These are phyloP conservation scores for Salarias fasciatus DNA, from an alignment of 2,797 vertebrate species.

Conservation along the genomic window DNA sequence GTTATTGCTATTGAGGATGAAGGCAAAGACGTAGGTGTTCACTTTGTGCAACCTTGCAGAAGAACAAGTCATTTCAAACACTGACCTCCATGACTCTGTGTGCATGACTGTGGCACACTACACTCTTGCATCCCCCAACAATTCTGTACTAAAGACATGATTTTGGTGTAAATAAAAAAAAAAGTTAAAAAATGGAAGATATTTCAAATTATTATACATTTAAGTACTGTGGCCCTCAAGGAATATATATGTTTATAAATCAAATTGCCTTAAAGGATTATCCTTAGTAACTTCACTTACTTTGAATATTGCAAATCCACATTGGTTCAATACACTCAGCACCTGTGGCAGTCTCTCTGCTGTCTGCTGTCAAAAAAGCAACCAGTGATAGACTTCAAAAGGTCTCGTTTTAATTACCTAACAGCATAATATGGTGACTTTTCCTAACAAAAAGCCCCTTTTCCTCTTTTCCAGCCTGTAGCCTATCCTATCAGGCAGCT, in stretches of 20 bases:
- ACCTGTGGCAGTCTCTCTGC: too few species aligned
- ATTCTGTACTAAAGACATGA: neutral
- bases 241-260: too few species aligned
- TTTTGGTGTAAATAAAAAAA: too few species aligned
- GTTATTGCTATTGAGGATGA: neutral
- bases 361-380: too few species aligned
- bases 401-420: conserved; percentile 20
- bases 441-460: conserved; percentile 33
- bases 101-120: neutral
- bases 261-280: too few species aligned
- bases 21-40: neutral
- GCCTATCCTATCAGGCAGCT: conserved; percentile 29
- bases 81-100: neutral
- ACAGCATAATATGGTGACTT: conserved; percentile 10
- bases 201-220: neutral
- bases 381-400: conserved; percentile 4
- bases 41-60: neutral
- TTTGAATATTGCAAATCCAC: neutral
- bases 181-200: too few species aligned
- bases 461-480: conserved; percentile 32
- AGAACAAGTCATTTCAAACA: neutral
- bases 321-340: neutral
- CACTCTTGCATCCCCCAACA: neutral
- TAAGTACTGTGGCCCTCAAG: too few species aligned
- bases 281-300: too few species aligned